Evolutionary conservation across 2,888 invertebrate genomes (phyloP).

Genomic region (Cephus rjabovi): DNA sequence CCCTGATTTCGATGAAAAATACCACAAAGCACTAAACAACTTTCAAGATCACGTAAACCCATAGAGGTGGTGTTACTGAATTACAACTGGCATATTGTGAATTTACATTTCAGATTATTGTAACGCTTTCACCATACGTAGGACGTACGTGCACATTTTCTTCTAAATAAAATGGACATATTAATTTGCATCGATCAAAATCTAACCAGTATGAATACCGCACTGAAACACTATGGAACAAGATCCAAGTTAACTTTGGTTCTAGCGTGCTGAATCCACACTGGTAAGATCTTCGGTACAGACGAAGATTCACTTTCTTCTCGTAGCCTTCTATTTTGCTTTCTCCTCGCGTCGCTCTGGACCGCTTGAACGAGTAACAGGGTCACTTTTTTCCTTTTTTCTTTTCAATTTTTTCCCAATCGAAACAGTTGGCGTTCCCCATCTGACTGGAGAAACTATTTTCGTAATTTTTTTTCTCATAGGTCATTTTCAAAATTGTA

Average conservation of each 20-base stretch:
- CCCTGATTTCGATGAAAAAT: background rate
- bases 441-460: background rate
- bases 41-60: background rate
- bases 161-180: background rate
- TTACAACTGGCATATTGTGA: background rate
- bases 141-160: background rate
- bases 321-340: conserved; percentile 45
- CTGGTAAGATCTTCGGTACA: background rate
- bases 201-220: background rate
- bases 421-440: background rate
- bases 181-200: background rate
- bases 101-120: background rate
- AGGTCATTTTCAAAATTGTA: background rate
- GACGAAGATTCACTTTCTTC: conserved; percentile 48
- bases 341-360: conserved; percentile 43
- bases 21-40: background rate
- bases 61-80: background rate
- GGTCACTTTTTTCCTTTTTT: conserved; percentile 15
- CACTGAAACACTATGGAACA: background rate
- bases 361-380: conserved; percentile 28
- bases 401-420: background rate
- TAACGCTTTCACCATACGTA: background rate
- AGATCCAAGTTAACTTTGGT: background rate
- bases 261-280: background rate
- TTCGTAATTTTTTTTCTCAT: background rate